Conservation (phyloP, 2,797 vertebrate genomes). For the Ibycter americanus region DNA sequence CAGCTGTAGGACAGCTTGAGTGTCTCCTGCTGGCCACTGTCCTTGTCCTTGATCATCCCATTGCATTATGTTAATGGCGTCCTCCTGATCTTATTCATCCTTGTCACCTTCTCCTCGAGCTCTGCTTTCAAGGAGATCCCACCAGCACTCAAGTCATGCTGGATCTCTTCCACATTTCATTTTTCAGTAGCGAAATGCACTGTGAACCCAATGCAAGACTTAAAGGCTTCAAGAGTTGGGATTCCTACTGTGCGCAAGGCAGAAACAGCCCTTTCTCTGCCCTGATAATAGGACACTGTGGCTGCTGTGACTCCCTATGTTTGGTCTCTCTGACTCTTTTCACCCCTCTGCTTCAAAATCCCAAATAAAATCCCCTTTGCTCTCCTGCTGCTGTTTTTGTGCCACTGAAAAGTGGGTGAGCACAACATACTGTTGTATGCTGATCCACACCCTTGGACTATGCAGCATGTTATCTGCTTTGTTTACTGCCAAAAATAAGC, state of each 20-base stretch:
- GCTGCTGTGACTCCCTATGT: rapidly evolving
- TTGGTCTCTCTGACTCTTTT: not conserved
- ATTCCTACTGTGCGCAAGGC: rapidly evolving
- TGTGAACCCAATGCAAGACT: not conserved
- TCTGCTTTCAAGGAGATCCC: not conserved
- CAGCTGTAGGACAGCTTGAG: not conserved
- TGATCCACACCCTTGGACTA: rapidly evolving
- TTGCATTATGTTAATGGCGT: not conserved
- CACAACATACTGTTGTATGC: rapidly evolving
- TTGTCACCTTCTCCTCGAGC: not conserved
- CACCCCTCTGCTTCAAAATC: not conserved
- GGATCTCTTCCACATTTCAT: not conserved
- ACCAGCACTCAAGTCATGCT: not conserved
- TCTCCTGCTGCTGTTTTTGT: not conserved
- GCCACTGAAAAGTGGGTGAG: not conserved
- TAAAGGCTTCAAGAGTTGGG: not conserved
- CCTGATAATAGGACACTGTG: not conserved
- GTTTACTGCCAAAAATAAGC: conserved; percentile 19
- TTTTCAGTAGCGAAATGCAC: not conserved
- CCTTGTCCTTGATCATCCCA: not conserved
- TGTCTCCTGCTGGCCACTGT: not conserved
- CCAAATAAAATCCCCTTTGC: rapidly evolving
- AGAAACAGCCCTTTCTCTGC: not conserved
- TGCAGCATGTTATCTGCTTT: not conserved
- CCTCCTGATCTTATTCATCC: not conserved